Conservation (phyloP, 2,888 invertebrate species). For the Spodoptera picta region DNA sequence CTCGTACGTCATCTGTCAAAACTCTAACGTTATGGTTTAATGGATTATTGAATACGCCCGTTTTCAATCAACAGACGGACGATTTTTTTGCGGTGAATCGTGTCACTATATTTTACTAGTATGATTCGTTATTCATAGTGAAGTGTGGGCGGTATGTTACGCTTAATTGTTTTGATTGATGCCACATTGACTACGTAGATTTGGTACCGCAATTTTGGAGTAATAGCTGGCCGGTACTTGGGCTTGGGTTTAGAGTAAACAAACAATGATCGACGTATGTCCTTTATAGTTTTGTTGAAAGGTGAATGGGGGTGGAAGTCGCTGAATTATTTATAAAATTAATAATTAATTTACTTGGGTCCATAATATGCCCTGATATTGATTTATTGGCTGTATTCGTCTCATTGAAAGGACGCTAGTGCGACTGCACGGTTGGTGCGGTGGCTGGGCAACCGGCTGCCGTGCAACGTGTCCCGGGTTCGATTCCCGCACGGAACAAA, state of each 20-base stretch:
- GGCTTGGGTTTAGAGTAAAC: conserved; percentile 23
- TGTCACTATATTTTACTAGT: conserved; percentile 64
- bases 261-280: conserved; percentile 11
- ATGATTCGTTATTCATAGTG: conserved; percentile 57
- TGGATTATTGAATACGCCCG: conserved; percentile 80
- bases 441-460: too few species aligned
- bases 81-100: conserved; percentile 68
- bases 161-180: conserved; percentile 68
- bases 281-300: conserved; percentile 16
- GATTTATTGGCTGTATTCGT: too few species aligned
- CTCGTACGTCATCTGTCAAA: conserved; percentile 78
- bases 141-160: conserved; percentile 59
- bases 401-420: too few species aligned
- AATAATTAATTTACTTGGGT: too few species aligned
- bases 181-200: conserved; percentile 41
- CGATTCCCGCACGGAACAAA: too few species aligned
- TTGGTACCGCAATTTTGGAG: conserved; percentile 33
- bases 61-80: conserved; percentile 71
- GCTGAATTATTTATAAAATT: too few species aligned
- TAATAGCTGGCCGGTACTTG: conserved; percentile 30
- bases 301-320: too few species aligned
- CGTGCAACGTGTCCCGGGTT: too few species aligned
- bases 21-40: conserved; percentile 73
- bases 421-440: too few species aligned
- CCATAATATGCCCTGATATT: too few species aligned